These are phyloP conservation scores for Mamestra brassicae DNA, from an alignment of 2,888 invertebrate genomes.

Conservation along the genomic window DNA sequence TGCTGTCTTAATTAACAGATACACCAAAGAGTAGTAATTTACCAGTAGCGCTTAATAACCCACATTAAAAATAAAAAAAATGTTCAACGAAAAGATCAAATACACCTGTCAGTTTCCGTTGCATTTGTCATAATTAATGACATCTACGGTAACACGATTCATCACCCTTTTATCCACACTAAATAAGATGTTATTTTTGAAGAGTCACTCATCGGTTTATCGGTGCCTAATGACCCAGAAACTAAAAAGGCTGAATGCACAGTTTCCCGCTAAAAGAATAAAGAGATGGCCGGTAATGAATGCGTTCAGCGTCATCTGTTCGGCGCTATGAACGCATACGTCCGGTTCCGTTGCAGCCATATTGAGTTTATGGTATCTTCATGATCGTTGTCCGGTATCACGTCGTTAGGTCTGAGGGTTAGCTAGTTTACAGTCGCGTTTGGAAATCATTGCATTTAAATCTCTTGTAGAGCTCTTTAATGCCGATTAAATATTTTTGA, in stretches of 20 bases:
- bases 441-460: background rate
- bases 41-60: constrained; percentile 37
- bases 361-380: constrained; percentile 71
- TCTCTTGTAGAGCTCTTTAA: constrained; percentile 3
- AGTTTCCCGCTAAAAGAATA: constrained; percentile 74
- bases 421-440: background rate
- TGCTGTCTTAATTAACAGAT: constrained; percentile 22
- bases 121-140: constrained; percentile 44
- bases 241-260: constrained; percentile 60
- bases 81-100: constrained; percentile 44
- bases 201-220: constrained; percentile 23
- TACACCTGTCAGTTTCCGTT: constrained; percentile 30
- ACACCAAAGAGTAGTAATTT: constrained; percentile 23
- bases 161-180: constrained; percentile 32
- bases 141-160: constrained; percentile 18
- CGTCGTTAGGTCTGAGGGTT: constrained; percentile 26
- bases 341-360: constrained; percentile 79
- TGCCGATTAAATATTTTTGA: background rate
- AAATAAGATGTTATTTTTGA: constrained; percentile 33
- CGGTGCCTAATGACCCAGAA: constrained; percentile 52
- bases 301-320: constrained; percentile 74
- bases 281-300: constrained; percentile 81
- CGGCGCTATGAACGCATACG: constrained; percentile 71
- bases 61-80: constrained; percentile 6
- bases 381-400: constrained; percentile 40